Conservation (phyloP, 2,888 invertebrate species). For the Trachelus troglodyta region DNA sequence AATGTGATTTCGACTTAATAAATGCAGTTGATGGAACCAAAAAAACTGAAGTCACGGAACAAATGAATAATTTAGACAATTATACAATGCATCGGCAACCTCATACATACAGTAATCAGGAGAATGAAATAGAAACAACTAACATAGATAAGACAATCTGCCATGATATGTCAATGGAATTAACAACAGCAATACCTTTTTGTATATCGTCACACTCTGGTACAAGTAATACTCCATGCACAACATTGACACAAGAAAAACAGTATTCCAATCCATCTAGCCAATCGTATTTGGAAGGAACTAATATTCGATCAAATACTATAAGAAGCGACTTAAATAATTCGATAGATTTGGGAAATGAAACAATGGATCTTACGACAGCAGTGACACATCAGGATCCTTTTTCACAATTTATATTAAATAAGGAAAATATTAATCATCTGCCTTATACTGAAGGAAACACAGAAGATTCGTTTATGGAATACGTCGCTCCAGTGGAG, state of each 20-base stretch:
- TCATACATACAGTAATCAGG: not conserved
- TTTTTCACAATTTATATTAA: not conserved
- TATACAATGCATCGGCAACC: not conserved
- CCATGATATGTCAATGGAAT: constrained; percentile 16
- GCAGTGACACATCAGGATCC: constrained; percentile 7
- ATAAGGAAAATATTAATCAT: not conserved
- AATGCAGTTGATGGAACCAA: constrained; percentile 8
- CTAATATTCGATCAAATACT: not conserved
- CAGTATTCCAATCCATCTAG: not conserved
- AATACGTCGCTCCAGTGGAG: not conserved
- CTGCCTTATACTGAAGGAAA: not conserved
- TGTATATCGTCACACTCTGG: not conserved
- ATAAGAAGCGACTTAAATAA: not conserved
- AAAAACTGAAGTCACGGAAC: not conserved
- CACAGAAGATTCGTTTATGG: not conserved
- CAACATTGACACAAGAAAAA: not conserved
- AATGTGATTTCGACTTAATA: constrained; percentile 9
- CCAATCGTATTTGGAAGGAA: not conserved
- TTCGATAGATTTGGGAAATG: constrained; percentile 17
- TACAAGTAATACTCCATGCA: not conserved
- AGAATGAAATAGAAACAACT: not conserved
- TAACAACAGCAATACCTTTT: constrained; percentile 13
- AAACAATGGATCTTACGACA: constrained; percentile 31
- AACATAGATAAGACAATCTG: not conserved
- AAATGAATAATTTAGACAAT: not conserved